phyloP scores from a whole-genome alignment of 2,797 vertebrate genomes.

The Clarias pachynema region DNA sequence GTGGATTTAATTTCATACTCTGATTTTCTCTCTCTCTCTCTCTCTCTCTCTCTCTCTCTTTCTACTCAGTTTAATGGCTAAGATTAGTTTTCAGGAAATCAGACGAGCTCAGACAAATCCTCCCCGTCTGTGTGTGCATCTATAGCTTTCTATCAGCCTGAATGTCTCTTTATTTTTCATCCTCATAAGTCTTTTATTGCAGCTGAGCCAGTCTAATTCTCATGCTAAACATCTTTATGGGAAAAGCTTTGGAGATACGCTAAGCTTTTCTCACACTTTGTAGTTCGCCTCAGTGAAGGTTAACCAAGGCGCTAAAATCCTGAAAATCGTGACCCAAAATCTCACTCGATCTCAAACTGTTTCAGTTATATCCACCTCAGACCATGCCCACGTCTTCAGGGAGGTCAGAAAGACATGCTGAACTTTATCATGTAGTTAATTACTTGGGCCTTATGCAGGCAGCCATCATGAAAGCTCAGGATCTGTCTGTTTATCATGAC shows the following conservation, averaged over 20 bases:
- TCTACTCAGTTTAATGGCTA: neutral
- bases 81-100: slow-evolving; percentile 9
- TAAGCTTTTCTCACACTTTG: slow-evolving; percentile 17
- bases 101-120: slow-evolving; percentile 15
- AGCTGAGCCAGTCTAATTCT: neutral
- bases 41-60: too few relatives aligned
- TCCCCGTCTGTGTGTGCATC: neutral
- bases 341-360: neutral
- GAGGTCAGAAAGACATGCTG: neutral
- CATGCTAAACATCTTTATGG: neutral
- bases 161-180: neutral
- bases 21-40: neutral
- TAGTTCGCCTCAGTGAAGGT: neutral
- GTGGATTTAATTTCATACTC: neutral
- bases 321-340: neutral
- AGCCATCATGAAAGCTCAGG: neutral
- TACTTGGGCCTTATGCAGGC: neutral
- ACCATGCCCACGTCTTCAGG: neutral
- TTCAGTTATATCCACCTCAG: neutral
- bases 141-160: neutral
- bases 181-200: slow-evolving; percentile 3
- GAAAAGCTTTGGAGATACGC: neutral
- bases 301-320: neutral
- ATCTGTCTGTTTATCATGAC: neutral
- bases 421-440: neutral